Evolutionary conservation across 2,888 invertebrate species (phyloP), one percentile per base, ranked within the genome.

Genomic region (Rutpela maculata): DNA sequence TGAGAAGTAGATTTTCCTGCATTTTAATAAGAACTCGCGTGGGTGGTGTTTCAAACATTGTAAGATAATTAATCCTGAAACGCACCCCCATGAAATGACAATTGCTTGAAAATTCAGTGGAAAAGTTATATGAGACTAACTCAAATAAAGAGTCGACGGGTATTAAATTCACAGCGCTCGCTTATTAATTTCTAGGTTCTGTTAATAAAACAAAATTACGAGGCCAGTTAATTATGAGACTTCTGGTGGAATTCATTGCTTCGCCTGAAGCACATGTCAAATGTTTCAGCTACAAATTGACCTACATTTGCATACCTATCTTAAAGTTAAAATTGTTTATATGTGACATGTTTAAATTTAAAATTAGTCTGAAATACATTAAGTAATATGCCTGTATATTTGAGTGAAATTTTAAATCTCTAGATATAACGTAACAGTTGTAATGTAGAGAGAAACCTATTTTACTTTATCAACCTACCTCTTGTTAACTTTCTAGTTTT

Each of bases 111-210:
- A 83, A 82, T 83, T 78, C 81, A 75, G 76, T 79, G 82, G 80
- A 85, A 85, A 85, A 84, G 83, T 83, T 84, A 82, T 80, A 78
- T 77, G 80, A 80, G 78, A 77, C 81, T 80, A 86, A 85, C 82
- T 84, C 85, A 87, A 87, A 86, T 86, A 87, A 85, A 84, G 86
- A 86, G 85, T 85, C 83, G 78, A 71, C 74, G 78, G 72, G 85
- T 84, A 87, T 86, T 86, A 86, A 87, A 87, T 85, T 84, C 82
- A 78, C 81, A 82, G 84, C 83, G 83, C 84, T 85, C 85, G 86
- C 84, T 87, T 86, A 87, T 87, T 87, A 87, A 87, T 87, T 87
- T 87, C 86, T 85, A 86, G 84, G 85, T 86, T 85, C 85, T 85
- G 83, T 85, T 86, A 87, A 87, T 87, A 86, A 87, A 87, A 86